These are phyloP conservation scores for Adela reaumurella DNA, from an alignment of 2,888 invertebrate species.

Conservation along the genomic window DNA sequence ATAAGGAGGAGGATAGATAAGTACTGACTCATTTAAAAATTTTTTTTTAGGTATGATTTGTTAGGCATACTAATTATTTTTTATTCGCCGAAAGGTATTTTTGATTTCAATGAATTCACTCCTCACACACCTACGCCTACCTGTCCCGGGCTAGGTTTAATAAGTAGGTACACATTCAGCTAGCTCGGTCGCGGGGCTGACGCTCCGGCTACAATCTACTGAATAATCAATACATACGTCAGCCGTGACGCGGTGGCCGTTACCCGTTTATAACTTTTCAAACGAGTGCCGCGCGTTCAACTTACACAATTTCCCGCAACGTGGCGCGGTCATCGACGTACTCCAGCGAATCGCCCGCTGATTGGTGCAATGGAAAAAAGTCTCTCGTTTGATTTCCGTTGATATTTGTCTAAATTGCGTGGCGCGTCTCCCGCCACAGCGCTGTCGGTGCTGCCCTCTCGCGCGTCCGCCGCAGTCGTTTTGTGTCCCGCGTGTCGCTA, in stretches of 20 bases:
- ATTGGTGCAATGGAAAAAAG: slow-evolving; percentile 22
- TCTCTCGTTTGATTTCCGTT: background rate
- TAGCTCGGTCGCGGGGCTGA: background rate
- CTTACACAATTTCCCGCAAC: background rate
- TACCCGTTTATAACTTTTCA: background rate
- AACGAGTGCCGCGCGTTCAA: background rate
- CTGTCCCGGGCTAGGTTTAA: no score
- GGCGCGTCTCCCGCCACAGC: slow-evolving; percentile 5
- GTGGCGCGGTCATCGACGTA: background rate
- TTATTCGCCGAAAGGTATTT: no score
- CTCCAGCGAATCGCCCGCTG: slow-evolving; percentile 7
- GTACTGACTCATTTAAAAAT: no score
- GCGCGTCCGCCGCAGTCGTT: slow-evolving; percentile 31
- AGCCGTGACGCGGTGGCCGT: background rate
- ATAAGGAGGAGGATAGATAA: no score
- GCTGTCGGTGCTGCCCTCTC: slow-evolving; percentile 46
- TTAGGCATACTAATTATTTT: no score
- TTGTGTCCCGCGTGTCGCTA: slow-evolving; percentile 49
- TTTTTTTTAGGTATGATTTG: no score
- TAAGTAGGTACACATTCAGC: no score
- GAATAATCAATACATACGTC: background rate
- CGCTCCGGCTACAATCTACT: background rate
- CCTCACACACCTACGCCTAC: no score
- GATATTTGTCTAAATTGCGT: background rate
- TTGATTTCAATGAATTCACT: no score